These are phyloP conservation scores for Antheraea assamensis DNA, from an alignment of 2,888 invertebrate genomes.

Conservation along the genomic window DNA sequence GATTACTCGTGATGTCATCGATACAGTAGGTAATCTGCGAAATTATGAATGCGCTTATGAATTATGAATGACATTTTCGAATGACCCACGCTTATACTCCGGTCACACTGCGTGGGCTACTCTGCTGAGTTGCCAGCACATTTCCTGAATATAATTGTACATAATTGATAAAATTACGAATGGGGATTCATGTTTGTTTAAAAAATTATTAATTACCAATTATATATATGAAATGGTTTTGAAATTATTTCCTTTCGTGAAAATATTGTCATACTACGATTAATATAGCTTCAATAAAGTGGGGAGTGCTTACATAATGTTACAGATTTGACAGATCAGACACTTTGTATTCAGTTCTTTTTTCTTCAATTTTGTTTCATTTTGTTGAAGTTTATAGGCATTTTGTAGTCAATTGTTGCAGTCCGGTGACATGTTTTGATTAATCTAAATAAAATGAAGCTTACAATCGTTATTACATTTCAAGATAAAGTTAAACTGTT, in stretches of 20 bases:
- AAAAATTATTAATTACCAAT: neutral
- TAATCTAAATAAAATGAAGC: too few species aligned
- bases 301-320: too few species aligned
- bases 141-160: neutral
- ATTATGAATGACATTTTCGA: slow-evolving; percentile 31
- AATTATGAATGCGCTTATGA: slow-evolving; percentile 25
- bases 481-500: neutral
- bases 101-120: slow-evolving; percentile 23
- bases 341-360: neutral
- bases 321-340: too few species aligned
- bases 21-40: slow-evolving; percentile 24
- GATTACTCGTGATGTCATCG: slow-evolving; percentile 13
- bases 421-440: too few species aligned
- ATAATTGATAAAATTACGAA: too few species aligned
- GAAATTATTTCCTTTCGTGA: too few species aligned
- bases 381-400: neutral
- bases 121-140: neutral
- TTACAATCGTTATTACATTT: neutral
- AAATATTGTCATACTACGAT: too few species aligned
- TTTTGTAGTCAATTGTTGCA: neutral
- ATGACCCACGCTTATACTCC: slow-evolving; percentile 27
- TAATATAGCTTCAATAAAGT: neutral
- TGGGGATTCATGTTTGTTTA: too few species aligned
- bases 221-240: neutral
- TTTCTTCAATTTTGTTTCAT: neutral